Evolutionary conservation across 2,888 invertebrate species (phyloP).

Genomic region (Drosophila mayaguana): DNA sequence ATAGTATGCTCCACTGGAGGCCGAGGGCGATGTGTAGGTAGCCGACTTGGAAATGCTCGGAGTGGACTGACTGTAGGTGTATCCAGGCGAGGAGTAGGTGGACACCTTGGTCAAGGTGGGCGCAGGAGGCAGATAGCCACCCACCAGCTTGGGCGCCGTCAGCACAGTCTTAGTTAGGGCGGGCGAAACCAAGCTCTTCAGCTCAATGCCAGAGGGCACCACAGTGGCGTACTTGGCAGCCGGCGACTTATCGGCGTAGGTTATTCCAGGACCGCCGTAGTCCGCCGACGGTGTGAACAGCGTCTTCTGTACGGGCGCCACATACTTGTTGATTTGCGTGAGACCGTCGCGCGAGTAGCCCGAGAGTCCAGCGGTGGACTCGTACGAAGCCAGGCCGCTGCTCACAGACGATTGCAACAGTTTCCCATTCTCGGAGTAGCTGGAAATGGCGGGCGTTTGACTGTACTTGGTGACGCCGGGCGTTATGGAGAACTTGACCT

Average conservation of each 20-base stretch:
- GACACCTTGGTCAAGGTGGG: constrained; percentile 58
- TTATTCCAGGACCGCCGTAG: constrained; percentile 79
- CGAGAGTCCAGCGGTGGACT: constrained; percentile 77
- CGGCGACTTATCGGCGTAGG: constrained; percentile 84
- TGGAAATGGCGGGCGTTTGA: constrained; percentile 77
- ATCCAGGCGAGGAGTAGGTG: constrained; percentile 75
- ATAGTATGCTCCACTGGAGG: constrained; percentile 52
- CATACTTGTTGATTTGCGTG: constrained; percentile 70
- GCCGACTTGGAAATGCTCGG: constrained; percentile 70
- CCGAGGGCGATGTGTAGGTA: constrained; percentile 59
- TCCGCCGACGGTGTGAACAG: constrained; percentile 81
- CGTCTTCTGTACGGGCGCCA: constrained; percentile 73
- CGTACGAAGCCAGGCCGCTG: constrained; percentile 77
- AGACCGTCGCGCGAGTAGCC: constrained; percentile 71
- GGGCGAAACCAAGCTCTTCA: constrained; percentile 87
- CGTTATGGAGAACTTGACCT: constrained; percentile 86
- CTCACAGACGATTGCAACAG: constrained; percentile 84
- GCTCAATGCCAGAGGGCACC: constrained; percentile 86
- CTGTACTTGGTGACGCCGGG: constrained; percentile 78
- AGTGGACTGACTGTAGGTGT: constrained; percentile 73
- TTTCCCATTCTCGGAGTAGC: constrained; percentile 82
- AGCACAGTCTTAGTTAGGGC: constrained; percentile 65
- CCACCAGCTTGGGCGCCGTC: constrained; percentile 11
- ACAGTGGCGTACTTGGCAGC: constrained; percentile 84
- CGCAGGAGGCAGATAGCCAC: constrained; percentile 4